Evolutionary conservation across 2,888 invertebrate species (phyloP).

Genomic region (Ypsolopha scabrella): DNA sequence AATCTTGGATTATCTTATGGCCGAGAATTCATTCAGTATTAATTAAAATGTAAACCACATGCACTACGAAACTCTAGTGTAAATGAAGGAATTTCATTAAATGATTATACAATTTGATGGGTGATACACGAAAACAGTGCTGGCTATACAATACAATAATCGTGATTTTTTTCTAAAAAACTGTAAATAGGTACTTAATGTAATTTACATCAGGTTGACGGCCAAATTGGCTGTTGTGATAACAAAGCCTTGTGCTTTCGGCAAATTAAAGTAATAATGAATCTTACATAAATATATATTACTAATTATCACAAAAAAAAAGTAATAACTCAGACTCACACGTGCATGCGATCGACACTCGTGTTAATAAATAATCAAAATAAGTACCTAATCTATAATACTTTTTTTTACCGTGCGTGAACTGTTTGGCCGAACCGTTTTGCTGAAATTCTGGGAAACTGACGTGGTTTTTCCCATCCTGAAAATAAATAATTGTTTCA

Average conservation of each 20-base stretch:
- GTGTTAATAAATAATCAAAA: constrained; percentile 58
- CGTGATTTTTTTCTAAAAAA: too few relatives aligned
- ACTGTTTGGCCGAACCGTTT: constrained; percentile 88
- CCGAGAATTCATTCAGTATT: too few relatives aligned
- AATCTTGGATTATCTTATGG: too few relatives aligned
- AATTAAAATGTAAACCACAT: too few relatives aligned
- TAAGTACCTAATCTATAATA: constrained; percentile 76
- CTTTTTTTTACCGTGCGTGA: constrained; percentile 87
- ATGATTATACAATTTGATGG: too few relatives aligned
- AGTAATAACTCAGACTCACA: constrained; percentile 42
- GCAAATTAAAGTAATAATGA: constrained; percentile 6
- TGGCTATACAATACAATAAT: too few relatives aligned
- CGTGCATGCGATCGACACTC: constrained; percentile 68
- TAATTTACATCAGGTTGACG: too few relatives aligned
- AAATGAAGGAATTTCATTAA: too few relatives aligned
- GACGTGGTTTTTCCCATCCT: constrained; percentile 91
- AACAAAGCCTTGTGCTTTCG: constrained; percentile 7
- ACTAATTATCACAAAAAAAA: constrained; percentile 11
- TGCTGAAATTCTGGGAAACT: constrained; percentile 92
- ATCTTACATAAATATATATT: background rate
- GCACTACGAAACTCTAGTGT: too few relatives aligned
- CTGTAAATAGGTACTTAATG: too few relatives aligned
- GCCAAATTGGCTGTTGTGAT: background rate
- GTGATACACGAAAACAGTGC: too few relatives aligned
- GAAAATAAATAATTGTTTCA: constrained; percentile 32